These are phyloP conservation scores for Steatornis caripensis DNA, from an alignment of 2,113 vertebrate species.

Conservation along the genomic window DNA sequence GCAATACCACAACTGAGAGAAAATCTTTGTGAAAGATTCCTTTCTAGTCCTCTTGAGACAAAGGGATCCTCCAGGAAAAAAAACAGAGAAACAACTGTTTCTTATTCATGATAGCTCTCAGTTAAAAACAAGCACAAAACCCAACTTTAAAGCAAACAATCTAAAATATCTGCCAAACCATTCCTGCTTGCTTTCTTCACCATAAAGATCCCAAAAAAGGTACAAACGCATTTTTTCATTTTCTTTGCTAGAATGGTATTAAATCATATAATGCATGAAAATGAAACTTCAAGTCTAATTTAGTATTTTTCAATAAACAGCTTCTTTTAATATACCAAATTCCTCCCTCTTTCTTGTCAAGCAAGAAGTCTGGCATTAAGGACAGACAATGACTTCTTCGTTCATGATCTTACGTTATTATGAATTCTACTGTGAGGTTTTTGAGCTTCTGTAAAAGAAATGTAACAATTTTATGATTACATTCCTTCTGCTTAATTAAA, in stretches of 20 bases:
- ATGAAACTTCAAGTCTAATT: neutral
- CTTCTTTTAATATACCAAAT: neutral
- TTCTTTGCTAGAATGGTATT: neutral
- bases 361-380: neutral
- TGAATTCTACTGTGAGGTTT: neutral
- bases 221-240: neutral
- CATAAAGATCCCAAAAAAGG: neutral
- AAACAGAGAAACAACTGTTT: constrained; percentile 47
- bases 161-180: constrained; percentile 15
- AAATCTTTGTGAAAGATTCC: constrained; percentile 61
- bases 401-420: neutral
- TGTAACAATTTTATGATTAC: neutral
- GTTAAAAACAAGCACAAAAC: constrained; percentile 7
- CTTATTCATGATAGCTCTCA: constrained; percentile 32
- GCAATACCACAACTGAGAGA: constrained; percentile 68
- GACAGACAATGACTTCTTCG: neutral
- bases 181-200: neutral
- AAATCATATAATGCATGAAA: neutral
- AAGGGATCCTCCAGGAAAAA: constrained; percentile 54
- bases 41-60: constrained; percentile 51
- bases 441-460: neutral
- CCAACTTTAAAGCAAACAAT: neutral
- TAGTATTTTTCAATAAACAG: neutral
- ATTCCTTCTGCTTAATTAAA: neutral
- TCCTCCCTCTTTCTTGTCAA: neutral